These are phyloP conservation scores for Bostrychus sinensis DNA, from an alignment of 2,113 vertebrate species.

Conservation along the genomic window DNA sequence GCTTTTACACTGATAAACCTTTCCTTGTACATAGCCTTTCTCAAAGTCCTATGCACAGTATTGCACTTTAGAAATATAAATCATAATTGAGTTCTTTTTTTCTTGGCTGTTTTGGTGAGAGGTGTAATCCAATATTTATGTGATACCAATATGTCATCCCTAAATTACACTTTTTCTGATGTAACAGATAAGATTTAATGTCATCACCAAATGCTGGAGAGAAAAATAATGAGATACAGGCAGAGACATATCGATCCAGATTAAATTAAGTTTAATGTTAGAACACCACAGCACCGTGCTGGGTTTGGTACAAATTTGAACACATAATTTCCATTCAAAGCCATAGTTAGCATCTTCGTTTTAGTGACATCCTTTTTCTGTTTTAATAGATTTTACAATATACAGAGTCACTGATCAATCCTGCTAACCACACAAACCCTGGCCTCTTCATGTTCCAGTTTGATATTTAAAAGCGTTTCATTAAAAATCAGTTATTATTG, in stretches of 20 bases:
- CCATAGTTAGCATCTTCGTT: not conserved
- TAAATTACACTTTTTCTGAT: conserved; percentile 15
- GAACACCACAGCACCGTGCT: conserved; percentile 5
- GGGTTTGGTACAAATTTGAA: too few species aligned
- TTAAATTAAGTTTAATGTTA: conserved; percentile 35
- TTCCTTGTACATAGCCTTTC: not conserved
- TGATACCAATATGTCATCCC: not conserved
- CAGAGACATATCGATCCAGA: conserved; percentile 30
- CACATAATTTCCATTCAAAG: not conserved
- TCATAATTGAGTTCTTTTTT: not conserved
- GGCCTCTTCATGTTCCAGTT: conserved; percentile 1
- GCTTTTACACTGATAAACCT: too few species aligned
- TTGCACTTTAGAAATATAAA: not conserved
- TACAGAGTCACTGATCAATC: not conserved
- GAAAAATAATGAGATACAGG: conserved; percentile 2
- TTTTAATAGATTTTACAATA: not conserved
- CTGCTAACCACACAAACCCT: not conserved
- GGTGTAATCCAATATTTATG: conserved; percentile 5
- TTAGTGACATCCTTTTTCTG: not conserved
- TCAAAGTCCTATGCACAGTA: too few species aligned
- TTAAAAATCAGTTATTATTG: not conserved
- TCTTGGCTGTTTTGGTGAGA: not conserved
- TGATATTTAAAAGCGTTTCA: not conserved
- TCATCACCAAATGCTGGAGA: conserved; percentile 12
- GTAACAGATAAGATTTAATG: conserved; percentile 4